Evolutionary conservation across 2,888 invertebrate species (phyloP).

Genomic region (Pharmacophagus antenor): DNA sequence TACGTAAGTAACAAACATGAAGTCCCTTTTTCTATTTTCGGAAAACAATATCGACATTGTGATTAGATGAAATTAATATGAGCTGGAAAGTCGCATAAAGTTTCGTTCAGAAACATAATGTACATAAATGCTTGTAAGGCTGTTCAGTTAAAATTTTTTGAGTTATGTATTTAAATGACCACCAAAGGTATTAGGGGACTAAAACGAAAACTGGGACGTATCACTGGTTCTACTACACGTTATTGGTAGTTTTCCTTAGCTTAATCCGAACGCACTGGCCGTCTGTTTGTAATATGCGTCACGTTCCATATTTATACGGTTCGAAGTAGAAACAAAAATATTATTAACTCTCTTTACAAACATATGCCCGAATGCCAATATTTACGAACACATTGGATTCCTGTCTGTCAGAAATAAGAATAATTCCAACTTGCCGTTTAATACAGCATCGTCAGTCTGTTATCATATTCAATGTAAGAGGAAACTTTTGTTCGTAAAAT

Average conservation of each 20-base stretch:
- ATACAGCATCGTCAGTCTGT: neutral
- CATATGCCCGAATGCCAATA: constrained; percentile 21
- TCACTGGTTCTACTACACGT: neutral
- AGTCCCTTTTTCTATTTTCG: too few species aligned
- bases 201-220: too few species aligned
- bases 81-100: too few species aligned
- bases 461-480: neutral
- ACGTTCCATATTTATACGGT: constrained; percentile 25
- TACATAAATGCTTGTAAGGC: too few species aligned
- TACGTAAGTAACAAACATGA: too few species aligned
- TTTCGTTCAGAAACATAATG: too few species aligned
- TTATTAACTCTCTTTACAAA: constrained; percentile 28
- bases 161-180: too few species aligned
- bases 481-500: neutral
- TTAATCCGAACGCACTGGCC: constrained; percentile 1
- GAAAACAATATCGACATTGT: too few species aligned
- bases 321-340: constrained; percentile 28
- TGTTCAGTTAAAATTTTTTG: too few species aligned
- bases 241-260: constrained; percentile 15
- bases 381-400: constrained; percentile 24
- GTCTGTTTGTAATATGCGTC: constrained; percentile 20
- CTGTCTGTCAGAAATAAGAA: constrained; percentile 11
- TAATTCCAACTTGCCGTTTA: neutral
- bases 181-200: too few species aligned
- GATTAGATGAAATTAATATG: too few species aligned